phyloP scores from a whole-genome alignment of 2,888 invertebrate genomes.

The Phytoseiulus persimilis region DNA sequence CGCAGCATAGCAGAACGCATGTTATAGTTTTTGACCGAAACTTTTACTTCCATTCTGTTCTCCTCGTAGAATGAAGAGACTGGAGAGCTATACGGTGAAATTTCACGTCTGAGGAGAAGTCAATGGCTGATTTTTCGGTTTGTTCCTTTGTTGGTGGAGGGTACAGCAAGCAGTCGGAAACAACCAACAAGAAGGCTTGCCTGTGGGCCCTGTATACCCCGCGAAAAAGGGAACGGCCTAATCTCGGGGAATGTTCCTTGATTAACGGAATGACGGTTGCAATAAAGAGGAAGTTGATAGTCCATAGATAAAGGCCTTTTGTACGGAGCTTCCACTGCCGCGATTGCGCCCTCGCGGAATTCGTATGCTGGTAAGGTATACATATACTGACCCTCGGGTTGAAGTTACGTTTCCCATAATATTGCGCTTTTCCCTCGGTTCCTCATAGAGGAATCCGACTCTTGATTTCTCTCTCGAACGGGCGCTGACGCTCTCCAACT shows the following conservation, averaged over 20 bases:
- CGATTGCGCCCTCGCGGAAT: not conserved
- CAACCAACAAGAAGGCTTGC: not conserved
- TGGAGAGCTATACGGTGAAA: not conserved
- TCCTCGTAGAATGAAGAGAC: not conserved
- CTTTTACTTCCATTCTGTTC: not conserved
- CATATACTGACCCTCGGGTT: not conserved
- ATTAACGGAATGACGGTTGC: not conserved
- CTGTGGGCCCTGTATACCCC: not conserved
- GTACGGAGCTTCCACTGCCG: not conserved
- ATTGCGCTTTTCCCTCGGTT: not conserved
- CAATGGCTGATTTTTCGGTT: too few relatives aligned
- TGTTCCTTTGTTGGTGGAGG: too few relatives aligned
- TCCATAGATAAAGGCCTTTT: not conserved
- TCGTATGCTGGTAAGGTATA: too few relatives aligned
- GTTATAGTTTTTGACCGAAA: not conserved
- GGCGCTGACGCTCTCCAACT: too few relatives aligned
- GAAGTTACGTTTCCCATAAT: not conserved
- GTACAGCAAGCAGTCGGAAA: not conserved
- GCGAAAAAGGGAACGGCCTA: not conserved
- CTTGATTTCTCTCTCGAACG: too few relatives aligned
- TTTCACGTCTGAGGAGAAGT: too few relatives aligned
- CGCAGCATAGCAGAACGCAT: not conserved
- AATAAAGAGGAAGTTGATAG: not conserved
- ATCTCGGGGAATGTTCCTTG: not conserved
- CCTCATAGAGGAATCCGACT: too few relatives aligned